Conservation (phyloP, 2,113 vertebrate species). For the Coptodon rendalli region DNA sequence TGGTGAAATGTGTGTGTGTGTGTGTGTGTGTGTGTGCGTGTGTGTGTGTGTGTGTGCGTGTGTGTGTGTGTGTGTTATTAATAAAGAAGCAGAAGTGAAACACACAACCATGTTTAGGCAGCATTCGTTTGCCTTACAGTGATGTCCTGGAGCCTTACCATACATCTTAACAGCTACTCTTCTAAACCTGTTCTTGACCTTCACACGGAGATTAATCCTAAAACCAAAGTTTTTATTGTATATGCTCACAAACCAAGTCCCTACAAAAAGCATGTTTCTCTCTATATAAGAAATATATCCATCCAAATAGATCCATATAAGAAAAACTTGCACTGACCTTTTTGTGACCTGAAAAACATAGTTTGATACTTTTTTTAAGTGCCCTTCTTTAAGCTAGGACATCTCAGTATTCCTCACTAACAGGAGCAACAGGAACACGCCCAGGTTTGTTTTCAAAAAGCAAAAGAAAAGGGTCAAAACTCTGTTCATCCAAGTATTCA, state of each 20-base stretch:
- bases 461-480: background rate
- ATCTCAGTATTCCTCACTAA: background rate
- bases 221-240: background rate
- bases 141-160: fast-evolving
- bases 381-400: background rate
- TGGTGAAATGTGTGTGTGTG: too few species aligned
- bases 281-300: background rate
- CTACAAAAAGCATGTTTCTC: fast-evolving
- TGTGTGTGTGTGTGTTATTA: background rate
- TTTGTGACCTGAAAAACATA: background rate
- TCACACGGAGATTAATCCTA: fast-evolving
- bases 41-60: background rate
- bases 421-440: background rate
- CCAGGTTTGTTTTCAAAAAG: fast-evolving
- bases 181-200: fast-evolving
- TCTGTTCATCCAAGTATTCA: background rate
- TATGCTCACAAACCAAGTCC: background rate
- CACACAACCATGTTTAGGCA: background rate
- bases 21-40: too few species aligned
- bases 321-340: background rate
- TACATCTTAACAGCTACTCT: background rate
- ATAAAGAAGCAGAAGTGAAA: background rate
- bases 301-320: background rate
- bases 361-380: fast-evolving
- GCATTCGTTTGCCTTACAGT: background rate